phyloP scores from a whole-genome alignment of 2,113 vertebrate genomes.

The Todiramphus chloris region DNA sequence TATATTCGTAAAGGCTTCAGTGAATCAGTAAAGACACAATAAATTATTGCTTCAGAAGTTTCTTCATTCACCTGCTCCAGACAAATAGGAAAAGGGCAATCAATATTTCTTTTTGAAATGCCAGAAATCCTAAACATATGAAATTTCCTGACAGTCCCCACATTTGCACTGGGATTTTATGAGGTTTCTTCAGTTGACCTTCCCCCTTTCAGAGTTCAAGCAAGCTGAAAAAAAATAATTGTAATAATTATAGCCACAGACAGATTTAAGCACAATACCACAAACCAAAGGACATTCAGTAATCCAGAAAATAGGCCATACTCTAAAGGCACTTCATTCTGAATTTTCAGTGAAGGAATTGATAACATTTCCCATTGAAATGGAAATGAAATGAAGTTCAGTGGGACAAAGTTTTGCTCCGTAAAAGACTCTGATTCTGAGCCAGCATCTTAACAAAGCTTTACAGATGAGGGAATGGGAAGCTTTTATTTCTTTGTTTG shows the following conservation, averaged over 20 bases:
- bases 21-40: constrained; percentile 33
- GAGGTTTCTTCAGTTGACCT: constrained; percentile 25
- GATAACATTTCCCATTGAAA: background rate
- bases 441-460: background rate
- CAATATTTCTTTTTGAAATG: constrained; percentile 54
- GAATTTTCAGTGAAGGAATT: constrained; percentile 5
- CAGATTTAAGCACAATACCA: background rate
- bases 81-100: constrained; percentile 52
- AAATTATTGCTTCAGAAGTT: constrained; percentile 59
- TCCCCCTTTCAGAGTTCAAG: constrained; percentile 18
- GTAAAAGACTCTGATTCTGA: background rate
- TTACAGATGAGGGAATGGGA: background rate
- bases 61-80: constrained; percentile 46
- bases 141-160: constrained; percentile 35
- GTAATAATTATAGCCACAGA: constrained; percentile 15
- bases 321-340: background rate
- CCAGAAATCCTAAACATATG: constrained; percentile 28
- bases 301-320: background rate
- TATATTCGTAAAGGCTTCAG: constrained; percentile 48
- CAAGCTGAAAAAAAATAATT: background rate
- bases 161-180: constrained; percentile 38
- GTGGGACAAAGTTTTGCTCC: background rate
- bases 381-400: background rate
- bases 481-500: background rate
- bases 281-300: background rate